Percentiles rank a stretch among this genome's conserved stretches.
Conservation (phyloP, 2,113 vertebrate genomes). For the Thryonomys swinderianus region DNA sequence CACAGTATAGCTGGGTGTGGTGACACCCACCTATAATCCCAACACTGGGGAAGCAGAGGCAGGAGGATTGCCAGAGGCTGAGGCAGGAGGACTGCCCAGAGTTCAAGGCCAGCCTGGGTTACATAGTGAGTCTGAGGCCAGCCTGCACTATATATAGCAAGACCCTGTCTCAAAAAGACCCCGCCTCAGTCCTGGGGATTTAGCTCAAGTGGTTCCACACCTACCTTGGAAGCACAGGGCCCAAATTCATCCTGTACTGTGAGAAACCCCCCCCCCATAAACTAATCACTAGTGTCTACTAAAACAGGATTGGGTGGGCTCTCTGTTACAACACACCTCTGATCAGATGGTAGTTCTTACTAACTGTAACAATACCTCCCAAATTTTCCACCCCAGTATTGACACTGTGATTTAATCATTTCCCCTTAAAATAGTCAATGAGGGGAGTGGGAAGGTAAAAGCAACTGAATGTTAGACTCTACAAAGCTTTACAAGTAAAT, state of each 20-base stretch:
- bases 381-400: conserved; percentile 32
- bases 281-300: not conserved
- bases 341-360: not conserved
- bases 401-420: conserved; percentile 39
- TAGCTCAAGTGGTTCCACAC: no score
- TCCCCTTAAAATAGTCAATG: conserved; percentile 30
- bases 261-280: not conserved
- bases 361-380: not conserved
- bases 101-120: no score
- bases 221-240: no score
- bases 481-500: conserved; percentile 54
- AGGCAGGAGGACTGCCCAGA: no score
- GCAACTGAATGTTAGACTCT: not conserved
- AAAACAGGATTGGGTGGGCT: not conserved
- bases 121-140: no score
- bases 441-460: not conserved
- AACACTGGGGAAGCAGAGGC: no score
- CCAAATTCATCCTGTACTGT: no score
- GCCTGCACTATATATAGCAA: no score
- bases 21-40: no score
- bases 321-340: not conserved
- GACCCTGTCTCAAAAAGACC: no score
- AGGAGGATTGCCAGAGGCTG: no score
- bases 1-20: not conserved
- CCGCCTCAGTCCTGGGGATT: no score